Conservation (phyloP, 1,140 invertebrate species). For the Manduca sexta region DNA sequence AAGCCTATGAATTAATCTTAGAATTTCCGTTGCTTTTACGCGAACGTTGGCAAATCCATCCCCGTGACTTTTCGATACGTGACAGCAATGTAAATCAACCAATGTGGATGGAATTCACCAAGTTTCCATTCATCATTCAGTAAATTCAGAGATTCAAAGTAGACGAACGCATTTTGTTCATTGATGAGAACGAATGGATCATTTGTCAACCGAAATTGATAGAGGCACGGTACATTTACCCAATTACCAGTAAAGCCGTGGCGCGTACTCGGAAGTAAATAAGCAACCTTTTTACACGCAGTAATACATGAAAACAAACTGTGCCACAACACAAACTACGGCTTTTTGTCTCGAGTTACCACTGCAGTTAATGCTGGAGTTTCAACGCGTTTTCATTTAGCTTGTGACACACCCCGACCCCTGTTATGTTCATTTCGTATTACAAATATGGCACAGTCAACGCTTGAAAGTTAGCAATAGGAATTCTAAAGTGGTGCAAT, state of each 20-base stretch:
- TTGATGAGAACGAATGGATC: neutral
- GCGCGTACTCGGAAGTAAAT: neutral
- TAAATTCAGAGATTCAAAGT: slow-evolving; percentile 4
- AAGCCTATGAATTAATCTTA: too few relatives aligned
- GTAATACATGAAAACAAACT: too few relatives aligned
- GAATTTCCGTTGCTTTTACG: slow-evolving; percentile 1
- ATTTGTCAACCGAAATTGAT: slow-evolving; percentile 1
- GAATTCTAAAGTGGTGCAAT: too few relatives aligned
- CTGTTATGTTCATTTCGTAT: too few relatives aligned
- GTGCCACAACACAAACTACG: too few relatives aligned
- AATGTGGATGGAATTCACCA: neutral
- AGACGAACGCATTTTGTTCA: neutral
- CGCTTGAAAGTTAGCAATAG: too few relatives aligned
- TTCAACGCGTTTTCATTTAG: too few relatives aligned
- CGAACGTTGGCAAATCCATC: slow-evolving; percentile 32
- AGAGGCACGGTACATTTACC: slow-evolving; percentile 1
- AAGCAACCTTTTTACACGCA: neutral
- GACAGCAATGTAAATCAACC: slow-evolving; percentile 33
- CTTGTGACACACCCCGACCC: too few relatives aligned
- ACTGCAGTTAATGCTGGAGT: too few relatives aligned
- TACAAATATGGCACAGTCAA: too few relatives aligned
- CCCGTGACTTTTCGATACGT: slow-evolving; percentile 37
- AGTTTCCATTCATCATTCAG: neutral
- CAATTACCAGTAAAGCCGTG: neutral
- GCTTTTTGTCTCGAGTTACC: too few relatives aligned